Percentiles rank a stretch among this genome's conserved stretches.
phyloP scores from a whole-genome alignment of 2,797 vertebrate species.

The Thaleichthys pacificus region DNA sequence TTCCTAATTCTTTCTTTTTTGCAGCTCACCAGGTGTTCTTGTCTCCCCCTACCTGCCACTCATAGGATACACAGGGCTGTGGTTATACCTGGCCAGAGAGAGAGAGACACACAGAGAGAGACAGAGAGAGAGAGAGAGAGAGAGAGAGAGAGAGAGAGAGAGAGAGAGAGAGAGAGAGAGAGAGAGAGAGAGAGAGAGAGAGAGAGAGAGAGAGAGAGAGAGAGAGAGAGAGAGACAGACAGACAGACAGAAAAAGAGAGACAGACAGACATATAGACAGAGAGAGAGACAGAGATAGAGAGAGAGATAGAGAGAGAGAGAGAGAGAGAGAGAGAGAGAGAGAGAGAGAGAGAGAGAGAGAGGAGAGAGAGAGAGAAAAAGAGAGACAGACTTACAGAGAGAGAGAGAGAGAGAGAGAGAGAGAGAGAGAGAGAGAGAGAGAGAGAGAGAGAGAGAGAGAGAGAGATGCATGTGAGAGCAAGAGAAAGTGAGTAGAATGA shows the following conservation, averaged over 20 bases:
- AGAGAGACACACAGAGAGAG: not conserved
- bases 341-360: not conserved
- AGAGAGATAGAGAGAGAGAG: not conserved
- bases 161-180: constrained; percentile 12
- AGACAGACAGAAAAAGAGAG: not conserved
- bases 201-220: constrained; percentile 17
- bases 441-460: not conserved
- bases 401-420: not conserved
- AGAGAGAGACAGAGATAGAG: not conserved
- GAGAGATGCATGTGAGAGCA: not conserved
- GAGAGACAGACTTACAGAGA: not conserved
- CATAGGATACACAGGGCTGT: not conserved
- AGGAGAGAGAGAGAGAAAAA: not conserved
- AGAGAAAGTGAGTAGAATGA: not conserved
- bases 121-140: constrained; percentile 9
- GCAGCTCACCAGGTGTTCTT: not conserved
- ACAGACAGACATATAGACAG: not conserved
- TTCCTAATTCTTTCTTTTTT: not conserved
- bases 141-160: constrained; percentile 8
- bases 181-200: constrained; percentile 23
- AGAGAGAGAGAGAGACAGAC: not conserved
- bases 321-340: not conserved
- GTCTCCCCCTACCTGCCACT: constrained; percentile 12
- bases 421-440: not conserved
- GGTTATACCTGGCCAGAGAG: not conserved